A percentile compares a stretch with the other conserved stretches of the same genome.
These are phyloP conservation scores for Poeciliopsis gracilis DNA, from an alignment of 2,797 vertebrate species.

Conservation along the genomic window DNA sequence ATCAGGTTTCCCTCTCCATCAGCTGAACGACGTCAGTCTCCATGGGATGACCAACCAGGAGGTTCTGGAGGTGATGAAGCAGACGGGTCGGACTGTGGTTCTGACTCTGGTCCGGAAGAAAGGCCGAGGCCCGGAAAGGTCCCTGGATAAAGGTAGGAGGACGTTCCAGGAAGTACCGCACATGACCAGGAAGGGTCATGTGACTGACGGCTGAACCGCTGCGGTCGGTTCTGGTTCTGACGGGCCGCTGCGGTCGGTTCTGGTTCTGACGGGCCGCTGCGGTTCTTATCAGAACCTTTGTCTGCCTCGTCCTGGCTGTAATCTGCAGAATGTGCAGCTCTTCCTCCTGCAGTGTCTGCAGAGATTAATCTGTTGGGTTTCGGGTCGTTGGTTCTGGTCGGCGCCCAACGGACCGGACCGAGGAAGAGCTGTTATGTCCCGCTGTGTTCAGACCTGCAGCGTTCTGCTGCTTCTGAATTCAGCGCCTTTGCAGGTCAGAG, in stretches of 20 bases:
- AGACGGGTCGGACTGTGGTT: conserved; percentile 84
- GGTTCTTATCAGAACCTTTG: neutral
- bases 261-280: too few species aligned
- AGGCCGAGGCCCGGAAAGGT: conserved; percentile 69
- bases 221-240: neutral
- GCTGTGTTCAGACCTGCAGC: too few species aligned
- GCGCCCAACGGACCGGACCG: conserved; percentile 14
- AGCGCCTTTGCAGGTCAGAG: neutral
- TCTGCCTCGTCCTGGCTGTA: conserved; percentile 45
- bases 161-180: neutral
- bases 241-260: neutral
- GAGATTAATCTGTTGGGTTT: conserved; percentile 54
- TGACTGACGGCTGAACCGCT: neutral
- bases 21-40: conserved; percentile 91
- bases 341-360: conserved; percentile 18
- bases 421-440: conserved; percentile 55
- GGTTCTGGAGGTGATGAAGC: conserved; percentile 89
- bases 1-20: neutral
- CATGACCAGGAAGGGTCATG: neutral
- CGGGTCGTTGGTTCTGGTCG: conserved; percentile 50
- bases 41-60: conserved; percentile 91
- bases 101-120: conserved; percentile 88
- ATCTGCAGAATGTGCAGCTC: conserved; percentile 47
- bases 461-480: neutral
- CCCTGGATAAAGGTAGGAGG: conserved; percentile 82